Conservation (phyloP, 2,113 vertebrate genomes). For the Phylloscopus trochiloides region DNA sequence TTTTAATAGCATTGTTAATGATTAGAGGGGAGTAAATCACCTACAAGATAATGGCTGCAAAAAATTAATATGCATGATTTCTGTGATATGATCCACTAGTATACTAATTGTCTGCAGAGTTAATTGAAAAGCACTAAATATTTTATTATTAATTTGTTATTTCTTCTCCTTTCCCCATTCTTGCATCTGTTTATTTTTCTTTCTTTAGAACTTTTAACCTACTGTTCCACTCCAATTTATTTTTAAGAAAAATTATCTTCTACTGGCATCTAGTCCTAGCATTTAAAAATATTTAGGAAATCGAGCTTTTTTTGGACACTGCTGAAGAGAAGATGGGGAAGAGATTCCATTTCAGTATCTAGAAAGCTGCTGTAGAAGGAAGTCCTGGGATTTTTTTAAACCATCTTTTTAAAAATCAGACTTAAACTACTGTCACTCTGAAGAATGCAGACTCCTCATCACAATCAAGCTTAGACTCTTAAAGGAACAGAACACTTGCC, state of each 20-base stretch:
- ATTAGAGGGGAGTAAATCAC: conserved; percentile 76
- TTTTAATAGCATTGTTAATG: conserved; percentile 77
- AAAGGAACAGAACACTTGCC: neutral
- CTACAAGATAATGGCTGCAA: conserved; percentile 74
- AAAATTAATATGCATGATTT: conserved; percentile 78
- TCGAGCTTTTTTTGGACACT: neutral
- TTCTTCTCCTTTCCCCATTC: conserved; percentile 63
- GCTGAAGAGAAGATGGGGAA: neutral
- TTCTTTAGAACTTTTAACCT: conserved; percentile 68
- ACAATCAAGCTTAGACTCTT: neutral
- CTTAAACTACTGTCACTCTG: neutral
- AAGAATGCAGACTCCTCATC: neutral
- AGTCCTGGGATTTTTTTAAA: neutral
- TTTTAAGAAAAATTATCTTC: conserved; percentile 51
- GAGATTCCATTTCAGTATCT: neutral
- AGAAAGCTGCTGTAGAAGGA: neutral
- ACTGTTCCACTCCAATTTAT: conserved; percentile 52
- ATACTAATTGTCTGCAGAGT: conserved; percentile 76
- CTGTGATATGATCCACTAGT: conserved; percentile 76
- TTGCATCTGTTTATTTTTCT: conserved; percentile 70
- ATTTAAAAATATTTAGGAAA: conserved; percentile 26
- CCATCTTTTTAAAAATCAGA: accelerated
- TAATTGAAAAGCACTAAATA: conserved; percentile 81
- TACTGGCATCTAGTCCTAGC: conserved; percentile 22
- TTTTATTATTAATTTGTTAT: conserved; percentile 78